A percentile compares a stretch with the other conserved stretches of the same genome.
Evolutionary conservation across 2,113 vertebrate genomes (phyloP).

Genomic region (Lepus europaeus): DNA sequence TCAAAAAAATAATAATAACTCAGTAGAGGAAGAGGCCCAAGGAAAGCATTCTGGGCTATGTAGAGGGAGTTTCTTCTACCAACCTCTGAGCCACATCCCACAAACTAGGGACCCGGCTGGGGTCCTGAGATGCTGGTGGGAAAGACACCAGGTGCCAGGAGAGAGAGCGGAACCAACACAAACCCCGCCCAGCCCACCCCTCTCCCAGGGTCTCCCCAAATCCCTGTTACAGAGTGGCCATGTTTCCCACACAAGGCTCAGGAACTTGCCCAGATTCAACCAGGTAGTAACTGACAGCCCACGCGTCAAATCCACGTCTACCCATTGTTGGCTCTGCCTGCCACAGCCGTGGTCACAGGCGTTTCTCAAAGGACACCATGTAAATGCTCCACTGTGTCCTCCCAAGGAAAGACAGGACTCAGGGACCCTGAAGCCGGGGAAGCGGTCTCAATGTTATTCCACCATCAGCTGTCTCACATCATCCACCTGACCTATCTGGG

Average conservation of each 20-base stretch:
- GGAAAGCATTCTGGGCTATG: not conserved
- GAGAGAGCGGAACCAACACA: not conserved
- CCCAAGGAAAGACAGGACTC: not conserved
- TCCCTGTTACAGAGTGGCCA: not conserved
- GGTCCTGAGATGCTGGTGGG: not conserved
- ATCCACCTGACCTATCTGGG: not conserved
- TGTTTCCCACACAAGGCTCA: not conserved
- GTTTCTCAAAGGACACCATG: not conserved
- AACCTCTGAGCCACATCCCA: not conserved
- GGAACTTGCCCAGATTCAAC: not conserved
- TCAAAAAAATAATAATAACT: not conserved
- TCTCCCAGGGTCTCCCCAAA: not conserved
- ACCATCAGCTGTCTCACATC: not conserved
- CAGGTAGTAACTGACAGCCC: not conserved
- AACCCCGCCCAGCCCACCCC: not conserved
- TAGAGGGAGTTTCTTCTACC: not conserved
- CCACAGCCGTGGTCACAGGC: not conserved
- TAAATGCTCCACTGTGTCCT: not conserved
- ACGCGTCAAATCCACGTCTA: not conserved
- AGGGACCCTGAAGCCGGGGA: not conserved
- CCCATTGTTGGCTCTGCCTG: not conserved
- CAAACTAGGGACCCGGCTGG: not conserved
- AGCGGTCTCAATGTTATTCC: not conserved
- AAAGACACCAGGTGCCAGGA: not conserved
- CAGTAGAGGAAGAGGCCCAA: not conserved